Base-by-base conservation (phyloP, 2,113 vertebrate genomes). In the Lates calcarifer region DNA sequence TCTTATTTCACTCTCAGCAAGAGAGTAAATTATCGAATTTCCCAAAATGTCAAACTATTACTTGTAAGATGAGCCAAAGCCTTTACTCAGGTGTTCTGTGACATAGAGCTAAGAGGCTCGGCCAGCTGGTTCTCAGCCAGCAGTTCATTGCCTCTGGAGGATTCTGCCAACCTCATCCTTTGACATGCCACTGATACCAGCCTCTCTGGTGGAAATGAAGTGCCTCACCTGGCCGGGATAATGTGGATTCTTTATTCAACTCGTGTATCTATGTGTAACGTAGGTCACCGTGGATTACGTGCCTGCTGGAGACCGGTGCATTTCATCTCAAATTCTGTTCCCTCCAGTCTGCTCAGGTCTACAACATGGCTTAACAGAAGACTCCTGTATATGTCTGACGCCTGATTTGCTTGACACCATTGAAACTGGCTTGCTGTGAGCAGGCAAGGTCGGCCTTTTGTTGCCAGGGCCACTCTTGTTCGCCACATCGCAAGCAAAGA, bases 401-500 rank as follows among this genome's bases (percentile, higher is more conserved):
- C n/a, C n/a, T n/a, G n/a, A n/a, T n/a, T n/a, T n/a, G n/a, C n/a
- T n/a, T n/a, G n/a, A n/a, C n/a, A n/a, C n/a, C n/a, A n/a, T n/a
- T n/a, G n/a, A n/a, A n/a, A n/a, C n/a, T n/a, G n/a, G n/a, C n/a
- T n/a, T n/a, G n/a, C n/a, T n/a, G n/a, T n/a, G n/a, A n/a, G n/a
- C n/a, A n/a, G n/a, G n/a, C n/a, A n/a, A n/a, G n/a, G n/a, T n/a
- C n/a, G n/a, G n/a, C n/a, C n/a, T n/a, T n/a, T n/a, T n/a, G n/a
- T n/a, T n/a, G n/a, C n/a, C n/a, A n/a, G n/a, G n/a, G n/a, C n/a
- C n/a, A n/a, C n/a, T n/a, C n/a, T n/a, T n/a, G n/a, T n/a, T 56
- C 15, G 2, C 43, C 63, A 39, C 72, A n/a, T n/a, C n/a, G n/a
- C n/a, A n/a, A 55, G 55, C 71, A 73, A 64, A 85, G 20, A 58